These are phyloP conservation scores for Mesodorylaimus sp. DNA, from an alignment of 2,888 invertebrate genomes.

Conservation along the genomic window DNA sequence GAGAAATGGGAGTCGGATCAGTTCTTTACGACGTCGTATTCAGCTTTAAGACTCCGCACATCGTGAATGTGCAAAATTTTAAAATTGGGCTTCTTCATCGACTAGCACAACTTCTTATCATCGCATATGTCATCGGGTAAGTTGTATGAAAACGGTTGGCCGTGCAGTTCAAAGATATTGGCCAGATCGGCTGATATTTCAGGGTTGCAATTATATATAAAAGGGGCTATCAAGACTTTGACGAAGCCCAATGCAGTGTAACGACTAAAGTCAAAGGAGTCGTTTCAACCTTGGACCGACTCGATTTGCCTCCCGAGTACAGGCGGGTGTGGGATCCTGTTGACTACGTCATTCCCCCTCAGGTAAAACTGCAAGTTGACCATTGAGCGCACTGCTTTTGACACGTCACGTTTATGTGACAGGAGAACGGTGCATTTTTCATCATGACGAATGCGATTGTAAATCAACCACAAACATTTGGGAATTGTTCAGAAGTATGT, in stretches of 20 bases:
- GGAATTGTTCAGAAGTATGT: background rate
- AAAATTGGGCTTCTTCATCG: constrained; percentile 4
- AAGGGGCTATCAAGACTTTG: constrained; percentile 38
- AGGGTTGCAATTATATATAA: constrained; percentile 35
- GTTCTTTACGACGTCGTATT: constrained; percentile 3
- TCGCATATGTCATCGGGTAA: constrained; percentile 4
- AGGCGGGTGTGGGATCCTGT: constrained; percentile 36
- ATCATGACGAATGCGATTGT: background rate
- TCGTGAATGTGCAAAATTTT: background rate
- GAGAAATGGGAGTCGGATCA: too few species aligned
- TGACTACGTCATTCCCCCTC: constrained; percentile 38
- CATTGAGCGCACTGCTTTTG: background rate
- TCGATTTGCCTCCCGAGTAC: constrained; percentile 13
- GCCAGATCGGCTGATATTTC: too few species aligned
- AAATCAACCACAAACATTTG: background rate
- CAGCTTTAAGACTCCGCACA: constrained; percentile 1
- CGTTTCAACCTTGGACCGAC: constrained; percentile 26
- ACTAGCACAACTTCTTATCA: background rate
- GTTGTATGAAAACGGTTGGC: too few species aligned
- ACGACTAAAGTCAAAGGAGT: constrained; percentile 39
- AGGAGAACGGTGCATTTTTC: background rate
- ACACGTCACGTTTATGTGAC: background rate
- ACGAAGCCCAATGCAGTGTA: constrained; percentile 32
- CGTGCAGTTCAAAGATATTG: too few species aligned
- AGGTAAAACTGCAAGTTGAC: background rate